Evolutionary conservation across 2,113 vertebrate genomes (phyloP).

Genomic region (Aramus guarauna): DNA sequence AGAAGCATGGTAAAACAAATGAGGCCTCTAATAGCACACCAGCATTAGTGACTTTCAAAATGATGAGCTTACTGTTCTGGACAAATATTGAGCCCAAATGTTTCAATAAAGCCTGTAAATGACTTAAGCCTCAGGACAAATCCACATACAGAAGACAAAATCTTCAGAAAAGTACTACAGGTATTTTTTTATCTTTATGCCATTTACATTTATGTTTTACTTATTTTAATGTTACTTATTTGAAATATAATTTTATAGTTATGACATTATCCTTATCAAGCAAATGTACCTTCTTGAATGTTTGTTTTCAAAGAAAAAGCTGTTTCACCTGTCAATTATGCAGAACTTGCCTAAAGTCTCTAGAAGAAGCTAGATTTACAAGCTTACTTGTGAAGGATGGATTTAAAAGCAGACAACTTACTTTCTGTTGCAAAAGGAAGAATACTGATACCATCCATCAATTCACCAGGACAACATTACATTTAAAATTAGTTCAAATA

Average conservation of each 20-base stretch:
- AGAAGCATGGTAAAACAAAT: background rate
- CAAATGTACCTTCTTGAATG: background rate
- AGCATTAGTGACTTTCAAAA: background rate
- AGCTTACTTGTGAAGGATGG: background rate
- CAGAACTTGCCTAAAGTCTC: background rate
- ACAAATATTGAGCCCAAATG: background rate
- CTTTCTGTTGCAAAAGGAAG: background rate
- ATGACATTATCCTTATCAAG: background rate
- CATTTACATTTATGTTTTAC: background rate
- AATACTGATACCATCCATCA: background rate
- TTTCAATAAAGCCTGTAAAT: background rate
- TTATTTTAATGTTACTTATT: background rate
- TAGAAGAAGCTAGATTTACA: background rate
- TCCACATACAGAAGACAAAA: background rate
- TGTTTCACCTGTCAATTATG: background rate
- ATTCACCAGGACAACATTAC: background rate
- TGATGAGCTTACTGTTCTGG: background rate
- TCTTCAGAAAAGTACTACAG: background rate
- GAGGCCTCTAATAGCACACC: background rate
- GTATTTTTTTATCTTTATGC: background rate
- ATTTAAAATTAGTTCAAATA: background rate
- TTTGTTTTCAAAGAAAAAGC: background rate
- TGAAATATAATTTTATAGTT: background rate
- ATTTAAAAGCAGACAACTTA: background rate
- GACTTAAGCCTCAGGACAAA: background rate